Percentiles rank a stretch among this genome's conserved stretches.
Conservation (phyloP, 2,113 vertebrate genomes). For the Ptilorrhoa leucosticta region DNA sequence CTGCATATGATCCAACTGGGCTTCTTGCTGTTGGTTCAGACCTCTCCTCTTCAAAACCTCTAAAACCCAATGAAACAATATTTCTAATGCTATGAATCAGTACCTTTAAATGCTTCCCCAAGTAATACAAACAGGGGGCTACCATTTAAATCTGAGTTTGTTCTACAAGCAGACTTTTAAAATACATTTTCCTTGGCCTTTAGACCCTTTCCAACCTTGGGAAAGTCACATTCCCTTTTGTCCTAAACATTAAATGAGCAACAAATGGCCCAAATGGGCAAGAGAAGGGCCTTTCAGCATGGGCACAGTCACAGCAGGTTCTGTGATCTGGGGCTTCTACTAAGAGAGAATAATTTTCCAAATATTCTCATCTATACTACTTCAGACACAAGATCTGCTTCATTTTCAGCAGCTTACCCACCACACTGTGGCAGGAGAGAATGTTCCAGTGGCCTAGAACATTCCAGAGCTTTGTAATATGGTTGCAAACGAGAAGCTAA, state of each 20-base stretch:
- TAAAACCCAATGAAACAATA: background rate
- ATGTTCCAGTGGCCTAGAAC: rapidly evolving
- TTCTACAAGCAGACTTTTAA: background rate
- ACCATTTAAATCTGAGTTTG: background rate
- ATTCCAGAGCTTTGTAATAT: background rate
- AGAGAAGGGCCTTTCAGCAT: background rate
- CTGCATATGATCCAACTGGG: background rate
- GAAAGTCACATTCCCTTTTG: background rate
- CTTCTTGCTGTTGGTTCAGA: background rate
- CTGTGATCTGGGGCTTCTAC: background rate
- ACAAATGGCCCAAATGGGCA: background rate
- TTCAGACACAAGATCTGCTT: background rate
- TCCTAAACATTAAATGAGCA: background rate
- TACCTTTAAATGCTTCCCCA: background rate
- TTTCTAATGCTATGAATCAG: background rate
- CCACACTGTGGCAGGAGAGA: background rate
- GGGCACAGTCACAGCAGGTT: background rate
- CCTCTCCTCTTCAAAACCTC: background rate
- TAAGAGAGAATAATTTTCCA: background rate
- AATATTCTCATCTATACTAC: background rate
- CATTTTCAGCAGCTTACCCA: background rate
- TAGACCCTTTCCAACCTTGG: background rate
- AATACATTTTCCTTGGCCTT: background rate
- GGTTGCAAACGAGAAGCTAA: background rate
- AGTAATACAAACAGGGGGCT: background rate